phyloP scores from a whole-genome alignment of 2,797 vertebrate genomes.

The Ambastaia sidthimunki region DNA sequence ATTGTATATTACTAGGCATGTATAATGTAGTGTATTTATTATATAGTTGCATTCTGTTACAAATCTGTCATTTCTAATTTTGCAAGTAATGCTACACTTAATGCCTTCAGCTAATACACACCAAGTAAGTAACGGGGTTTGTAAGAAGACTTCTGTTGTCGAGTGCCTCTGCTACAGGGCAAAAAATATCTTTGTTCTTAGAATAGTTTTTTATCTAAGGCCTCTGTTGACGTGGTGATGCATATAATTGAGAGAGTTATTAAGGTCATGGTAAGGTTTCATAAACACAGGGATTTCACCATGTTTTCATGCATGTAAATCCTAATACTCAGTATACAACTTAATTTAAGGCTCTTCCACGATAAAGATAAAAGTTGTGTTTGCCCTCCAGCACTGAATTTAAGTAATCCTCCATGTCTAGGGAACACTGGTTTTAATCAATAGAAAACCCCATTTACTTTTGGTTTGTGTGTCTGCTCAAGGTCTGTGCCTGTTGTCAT shows the following conservation, averaged over 20 bases:
- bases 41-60: no score
- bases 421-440: slow-evolving; percentile 10
- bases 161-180: neutral
- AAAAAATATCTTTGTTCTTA: neutral
- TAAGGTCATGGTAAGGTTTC: slow-evolving; percentile 67
- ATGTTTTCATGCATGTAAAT: slow-evolving; percentile 57
- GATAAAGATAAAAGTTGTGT: slow-evolving; percentile 24
- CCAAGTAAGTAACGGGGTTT: no score
- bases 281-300: slow-evolving; percentile 69
- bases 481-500: slow-evolving; percentile 1
- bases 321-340: slow-evolving; percentile 60
- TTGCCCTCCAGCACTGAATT: slow-evolving; percentile 23
- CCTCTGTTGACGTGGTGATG: slow-evolving; percentile 71
- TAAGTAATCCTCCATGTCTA: slow-evolving; percentile 18
- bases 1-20: no score
- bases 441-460: slow-evolving; percentile 21
- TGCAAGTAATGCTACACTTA: no score
- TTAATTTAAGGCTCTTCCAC: slow-evolving; percentile 62
- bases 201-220: slow-evolving; percentile 31
- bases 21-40: no score
- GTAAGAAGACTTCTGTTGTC: neutral
- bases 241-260: slow-evolving; percentile 75
- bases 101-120: no score
- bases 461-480: slow-evolving; percentile 5
- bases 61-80: no score